A percentile compares a stretch with the other conserved stretches of the same genome.
Conservation (phyloP, 1,140 invertebrate genomes). For the Sweltsa coloradensis region DNA sequence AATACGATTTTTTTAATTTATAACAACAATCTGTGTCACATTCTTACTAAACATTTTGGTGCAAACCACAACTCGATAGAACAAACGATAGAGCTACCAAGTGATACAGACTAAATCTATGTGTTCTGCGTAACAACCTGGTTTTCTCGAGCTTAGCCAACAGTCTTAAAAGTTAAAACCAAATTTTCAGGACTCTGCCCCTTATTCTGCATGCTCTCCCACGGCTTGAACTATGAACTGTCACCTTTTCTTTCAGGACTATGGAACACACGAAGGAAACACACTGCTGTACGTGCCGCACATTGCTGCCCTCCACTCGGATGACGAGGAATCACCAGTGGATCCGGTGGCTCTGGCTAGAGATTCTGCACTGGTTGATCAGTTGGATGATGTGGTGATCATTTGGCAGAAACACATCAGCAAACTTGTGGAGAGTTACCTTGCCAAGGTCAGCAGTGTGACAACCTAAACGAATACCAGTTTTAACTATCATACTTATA, state of each 20-base stretch:
- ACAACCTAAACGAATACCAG: too few species aligned
- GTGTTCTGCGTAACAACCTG: background rate
- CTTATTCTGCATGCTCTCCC: background rate
- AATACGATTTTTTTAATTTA: too few species aligned
- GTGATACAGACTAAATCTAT: background rate
- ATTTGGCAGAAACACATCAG: slow-evolving; percentile 52
- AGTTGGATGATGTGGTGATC: slow-evolving; percentile 46
- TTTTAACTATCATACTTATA: background rate
- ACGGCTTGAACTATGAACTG: background rate
- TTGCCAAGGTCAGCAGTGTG: slow-evolving; percentile 35
- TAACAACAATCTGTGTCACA: too few species aligned
- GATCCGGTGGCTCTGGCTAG: slow-evolving; percentile 32
- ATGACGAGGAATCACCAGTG: slow-evolving; percentile 30
- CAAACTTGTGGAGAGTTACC: slow-evolving; percentile 35
- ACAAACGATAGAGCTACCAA: background rate
- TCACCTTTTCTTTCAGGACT: slow-evolving; percentile 34
- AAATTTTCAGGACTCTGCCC: background rate
- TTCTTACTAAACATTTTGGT: too few species aligned
- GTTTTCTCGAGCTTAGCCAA: too few species aligned
- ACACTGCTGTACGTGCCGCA: slow-evolving; percentile 47
- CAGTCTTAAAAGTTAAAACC: too few species aligned
- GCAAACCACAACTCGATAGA: background rate
- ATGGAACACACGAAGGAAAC: slow-evolving; percentile 53
- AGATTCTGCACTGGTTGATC: slow-evolving; percentile 35
- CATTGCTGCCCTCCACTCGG: slow-evolving; percentile 33